Conservation (phyloP, 2,888 invertebrate genomes). For the Agrotis clavis region DNA sequence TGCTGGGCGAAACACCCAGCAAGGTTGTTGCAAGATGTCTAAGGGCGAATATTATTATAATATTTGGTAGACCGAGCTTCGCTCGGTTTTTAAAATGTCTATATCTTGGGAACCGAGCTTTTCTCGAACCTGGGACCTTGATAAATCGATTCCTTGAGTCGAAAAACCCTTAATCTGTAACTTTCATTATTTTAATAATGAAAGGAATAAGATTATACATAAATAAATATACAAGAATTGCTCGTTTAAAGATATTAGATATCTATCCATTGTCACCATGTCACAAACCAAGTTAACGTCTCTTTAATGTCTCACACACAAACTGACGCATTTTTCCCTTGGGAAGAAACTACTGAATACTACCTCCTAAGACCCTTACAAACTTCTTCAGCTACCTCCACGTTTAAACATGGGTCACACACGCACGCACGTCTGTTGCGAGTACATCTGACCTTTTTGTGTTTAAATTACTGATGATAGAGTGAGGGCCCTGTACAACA, state of each 20-base stretch:
- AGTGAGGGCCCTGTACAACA: neutral
- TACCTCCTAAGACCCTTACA: neutral
- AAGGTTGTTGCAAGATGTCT: neutral
- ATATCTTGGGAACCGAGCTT: too few relatives aligned
- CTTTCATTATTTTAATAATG: too few relatives aligned
- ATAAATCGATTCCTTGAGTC: too few relatives aligned
- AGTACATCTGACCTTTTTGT: neutral
- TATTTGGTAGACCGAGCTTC: too few relatives aligned
- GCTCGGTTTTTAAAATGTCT: too few relatives aligned
- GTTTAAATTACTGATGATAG: conserved; percentile 7
- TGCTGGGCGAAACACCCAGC: too few relatives aligned
- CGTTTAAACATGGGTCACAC: neutral
- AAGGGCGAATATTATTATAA: neutral
- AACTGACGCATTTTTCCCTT: neutral
- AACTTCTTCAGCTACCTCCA: neutral
- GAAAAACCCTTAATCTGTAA: too few relatives aligned
- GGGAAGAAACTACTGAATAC: neutral
- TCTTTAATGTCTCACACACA: neutral
- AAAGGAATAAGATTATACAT: too few relatives aligned
- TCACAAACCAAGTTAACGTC: neutral
- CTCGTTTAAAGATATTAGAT: too few relatives aligned
- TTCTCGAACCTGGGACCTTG: too few relatives aligned
- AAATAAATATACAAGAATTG: too few relatives aligned
- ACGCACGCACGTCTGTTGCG: neutral
- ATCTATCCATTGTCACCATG: neutral